Evolutionary conservation across 2,797 vertebrate species (phyloP), one percentile per base, ranked within the genome.

Genomic region (Gastrophryne carolinensis): DNA sequence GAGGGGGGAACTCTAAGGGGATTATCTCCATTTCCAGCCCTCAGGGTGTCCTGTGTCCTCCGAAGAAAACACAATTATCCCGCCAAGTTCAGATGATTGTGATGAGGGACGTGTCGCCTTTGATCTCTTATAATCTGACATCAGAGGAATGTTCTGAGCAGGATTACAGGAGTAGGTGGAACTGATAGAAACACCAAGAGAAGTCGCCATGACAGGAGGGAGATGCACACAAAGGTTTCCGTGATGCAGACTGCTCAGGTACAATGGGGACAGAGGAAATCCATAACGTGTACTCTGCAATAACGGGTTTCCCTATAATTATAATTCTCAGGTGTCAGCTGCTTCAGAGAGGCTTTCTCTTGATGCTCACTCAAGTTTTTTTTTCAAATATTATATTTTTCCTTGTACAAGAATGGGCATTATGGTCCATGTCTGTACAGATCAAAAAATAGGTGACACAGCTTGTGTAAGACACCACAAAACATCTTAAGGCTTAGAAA

Each of bases 41-140:
- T 50, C n/a, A 13, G 63, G 52, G 53, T 50, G 39, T 32, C 23
- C 39, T 41, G 34, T 39, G 35, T 73, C 71, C 60, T 67, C 29
- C 17, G 10, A 1, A 50, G 50, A 58, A 60, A 66, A 60, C 19
- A 50, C 24, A 44, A 74, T 57, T 53, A 65, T 19, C 47, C 37
- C 21, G 15, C 53, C 26, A 50, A 74, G 9, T 49, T 66, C 21
- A 75, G 58, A 66, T 75, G 66, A 75, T 75, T 67, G 72, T 75
- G 62, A 75, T 74, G 72, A 74, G 72, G 52, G 72, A 73, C 63
- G 52, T 57, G 30, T 24, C 17, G 63, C 30, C 72, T 75, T 75
- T 75, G 72, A 75, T 75, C 53, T 66, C 13, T 24, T 35, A 75
- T 75, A 75, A 75, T 75, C 72, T 67, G 72, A 75, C 72, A 75